Evolutionary conservation across 2,888 invertebrate genomes (phyloP).

Genomic region (Sarcophaga carnaria): DNA sequence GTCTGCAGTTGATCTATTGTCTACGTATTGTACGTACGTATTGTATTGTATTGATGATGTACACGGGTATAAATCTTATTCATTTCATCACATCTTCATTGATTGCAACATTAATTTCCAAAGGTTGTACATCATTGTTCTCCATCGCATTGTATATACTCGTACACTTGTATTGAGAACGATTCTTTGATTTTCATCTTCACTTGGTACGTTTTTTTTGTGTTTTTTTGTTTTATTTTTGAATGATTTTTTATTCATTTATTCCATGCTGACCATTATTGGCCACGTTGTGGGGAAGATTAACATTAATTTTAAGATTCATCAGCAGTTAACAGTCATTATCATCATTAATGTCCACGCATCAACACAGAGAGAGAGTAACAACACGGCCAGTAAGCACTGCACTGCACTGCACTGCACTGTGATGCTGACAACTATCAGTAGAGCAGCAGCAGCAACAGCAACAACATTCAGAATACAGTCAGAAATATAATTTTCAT

Average conservation of each 20-base stretch:
- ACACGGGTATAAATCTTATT: not conserved
- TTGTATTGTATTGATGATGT: no score
- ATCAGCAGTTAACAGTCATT: constrained; percentile 76
- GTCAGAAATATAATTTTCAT: constrained; percentile 76
- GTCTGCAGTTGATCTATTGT: no score
- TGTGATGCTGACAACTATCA: not conserved
- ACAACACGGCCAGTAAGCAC: not conserved
- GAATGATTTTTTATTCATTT: constrained; percentile 36
- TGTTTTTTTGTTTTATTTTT: not conserved
- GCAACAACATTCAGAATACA: not conserved
- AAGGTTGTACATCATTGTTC: constrained; percentile 30
- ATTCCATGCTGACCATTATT: constrained; percentile 19
- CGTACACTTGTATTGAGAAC: not conserved
- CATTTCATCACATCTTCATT: not conserved
- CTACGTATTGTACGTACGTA: no score
- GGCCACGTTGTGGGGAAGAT: constrained; percentile 19
- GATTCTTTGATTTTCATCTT: not conserved
- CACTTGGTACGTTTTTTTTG: not conserved
- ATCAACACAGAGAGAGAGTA: constrained; percentile 68
- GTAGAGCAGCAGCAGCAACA: not conserved
- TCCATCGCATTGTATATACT: not conserved
- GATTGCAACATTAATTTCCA: not conserved
- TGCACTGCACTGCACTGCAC: not conserved
- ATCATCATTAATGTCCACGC: constrained; percentile 78
- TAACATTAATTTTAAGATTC: constrained; percentile 69